Percentiles rank a stretch among this genome's conserved stretches.
Evolutionary conservation across 2,888 invertebrate species (phyloP).

Genomic region (Ryuthela nishihirai): DNA sequence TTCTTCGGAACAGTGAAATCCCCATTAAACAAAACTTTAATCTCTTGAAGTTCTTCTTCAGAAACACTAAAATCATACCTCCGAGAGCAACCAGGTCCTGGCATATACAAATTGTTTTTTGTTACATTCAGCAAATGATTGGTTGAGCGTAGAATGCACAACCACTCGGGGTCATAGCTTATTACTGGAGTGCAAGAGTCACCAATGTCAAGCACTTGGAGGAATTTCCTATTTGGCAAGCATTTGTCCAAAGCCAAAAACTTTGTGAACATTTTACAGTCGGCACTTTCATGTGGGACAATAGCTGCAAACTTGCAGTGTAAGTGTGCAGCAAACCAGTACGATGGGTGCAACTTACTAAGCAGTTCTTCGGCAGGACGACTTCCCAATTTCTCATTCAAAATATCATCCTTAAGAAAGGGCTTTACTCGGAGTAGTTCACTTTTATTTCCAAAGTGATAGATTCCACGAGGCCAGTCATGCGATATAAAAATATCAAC

Average conservation of each 20-base stretch:
- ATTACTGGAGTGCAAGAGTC: slow-evolving; percentile 48
- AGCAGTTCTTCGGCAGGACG: slow-evolving; percentile 77
- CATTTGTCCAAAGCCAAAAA: slow-evolving; percentile 97
- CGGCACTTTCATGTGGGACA: slow-evolving; percentile 62
- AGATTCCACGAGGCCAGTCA: slow-evolving; percentile 93
- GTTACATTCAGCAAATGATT: slow-evolving; percentile 80
- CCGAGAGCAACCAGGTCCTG: slow-evolving; percentile 67
- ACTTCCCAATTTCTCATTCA: slow-evolving; percentile 77
- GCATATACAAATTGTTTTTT: slow-evolving; percentile 69
- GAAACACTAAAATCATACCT: slow-evolving; percentile 71
- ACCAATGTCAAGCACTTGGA: slow-evolving; percentile 63
- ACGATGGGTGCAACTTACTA: slow-evolving; percentile 71
- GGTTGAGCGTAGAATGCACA: slow-evolving; percentile 78
- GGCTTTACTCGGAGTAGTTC: slow-evolving; percentile 71
- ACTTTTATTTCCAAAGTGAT: slow-evolving; percentile 74
- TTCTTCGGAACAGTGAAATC: slow-evolving; percentile 69
- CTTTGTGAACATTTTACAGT: slow-evolving; percentile 59
- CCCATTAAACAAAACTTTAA: slow-evolving; percentile 62
- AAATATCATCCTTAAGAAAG: slow-evolving; percentile 79
- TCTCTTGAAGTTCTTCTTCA: slow-evolving; percentile 64
- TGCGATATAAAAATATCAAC: slow-evolving; percentile 91
- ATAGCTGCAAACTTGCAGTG: slow-evolving; percentile 93
- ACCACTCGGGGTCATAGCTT: slow-evolving; percentile 89
- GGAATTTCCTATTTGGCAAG: slow-evolving; percentile 77
- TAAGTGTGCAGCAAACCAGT: slow-evolving; percentile 97